Evolutionary conservation across 1,140 invertebrate species (phyloP).

Genomic region (Ceratosolen fusciceps): DNA sequence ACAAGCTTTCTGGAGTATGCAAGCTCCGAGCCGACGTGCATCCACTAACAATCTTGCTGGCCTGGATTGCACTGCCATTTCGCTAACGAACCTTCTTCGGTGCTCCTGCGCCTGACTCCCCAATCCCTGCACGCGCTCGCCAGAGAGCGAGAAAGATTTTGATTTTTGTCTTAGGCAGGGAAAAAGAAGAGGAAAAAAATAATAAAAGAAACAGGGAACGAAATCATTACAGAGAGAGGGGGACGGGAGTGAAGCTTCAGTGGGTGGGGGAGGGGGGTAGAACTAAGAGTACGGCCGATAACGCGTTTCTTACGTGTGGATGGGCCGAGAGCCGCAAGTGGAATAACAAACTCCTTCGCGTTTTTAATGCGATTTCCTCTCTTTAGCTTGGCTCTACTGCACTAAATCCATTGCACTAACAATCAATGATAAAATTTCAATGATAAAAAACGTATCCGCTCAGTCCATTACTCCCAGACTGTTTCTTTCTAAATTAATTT

Average conservation of each 20-base stretch:
- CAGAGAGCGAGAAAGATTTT: not conserved
- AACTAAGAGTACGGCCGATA: not conserved
- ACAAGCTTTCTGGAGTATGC: slow-evolving; percentile 58
- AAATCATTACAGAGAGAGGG: not conserved
- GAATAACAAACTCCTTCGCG: not conserved
- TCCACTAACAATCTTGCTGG: slow-evolving; percentile 42
- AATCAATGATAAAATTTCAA: not conserved
- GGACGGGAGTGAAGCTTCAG: no score
- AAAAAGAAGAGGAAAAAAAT: not conserved
- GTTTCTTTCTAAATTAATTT: not conserved
- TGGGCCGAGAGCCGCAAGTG: not conserved
- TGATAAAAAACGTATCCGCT: no score
- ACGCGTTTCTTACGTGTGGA: not conserved
- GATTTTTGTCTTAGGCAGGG: not conserved
- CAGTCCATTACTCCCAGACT: not conserved
- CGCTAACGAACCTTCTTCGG: slow-evolving; percentile 46
- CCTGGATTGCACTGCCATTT: slow-evolving; percentile 49
- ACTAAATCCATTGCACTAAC: no score
- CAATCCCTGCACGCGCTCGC: not conserved
- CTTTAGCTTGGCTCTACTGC: no score
- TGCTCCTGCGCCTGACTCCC: not conserved
- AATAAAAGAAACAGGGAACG: no score
- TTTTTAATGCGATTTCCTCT: not conserved
- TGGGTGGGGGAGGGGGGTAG: not conserved
- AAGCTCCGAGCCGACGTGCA: slow-evolving; percentile 29